These are phyloP conservation scores for Scylla paramamosain DNA, from an alignment of 1,140 invertebrate genomes.

Conservation along the genomic window DNA sequence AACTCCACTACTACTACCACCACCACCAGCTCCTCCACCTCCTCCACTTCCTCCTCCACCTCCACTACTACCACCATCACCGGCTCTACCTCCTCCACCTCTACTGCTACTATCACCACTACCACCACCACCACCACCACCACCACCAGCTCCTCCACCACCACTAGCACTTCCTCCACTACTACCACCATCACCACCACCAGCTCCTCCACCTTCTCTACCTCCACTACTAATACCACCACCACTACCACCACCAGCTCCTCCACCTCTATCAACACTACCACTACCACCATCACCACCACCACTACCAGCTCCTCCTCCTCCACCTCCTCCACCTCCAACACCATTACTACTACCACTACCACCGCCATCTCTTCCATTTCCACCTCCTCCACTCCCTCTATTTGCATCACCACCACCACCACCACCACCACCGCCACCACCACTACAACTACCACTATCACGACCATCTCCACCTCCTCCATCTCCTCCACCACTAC, in stretches of 20 bases:
- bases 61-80: not conserved
- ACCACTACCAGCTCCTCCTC: not conserved
- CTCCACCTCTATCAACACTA: constrained; percentile 1
- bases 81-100: not conserved
- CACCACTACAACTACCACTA: not conserved
- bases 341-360: constrained; percentile 9
- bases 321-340: not conserved
- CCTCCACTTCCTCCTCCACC: constrained; percentile 24
- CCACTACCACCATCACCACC: constrained; percentile 34
- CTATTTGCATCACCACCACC: not conserved
- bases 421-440: constrained; percentile 11
- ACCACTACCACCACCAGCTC: not conserved
- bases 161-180: constrained; percentile 9
- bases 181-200: not conserved
- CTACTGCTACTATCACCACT: not conserved
- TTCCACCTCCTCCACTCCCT: not conserved
- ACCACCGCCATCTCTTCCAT: not conserved
- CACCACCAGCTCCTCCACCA: not conserved
- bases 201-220: not conserved
- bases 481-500: constrained; percentile 19
- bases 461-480: not conserved
- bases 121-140: constrained; percentile 37
- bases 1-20: constrained; percentile 27
- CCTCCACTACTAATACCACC: constrained; percentile 31
- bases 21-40: not conserved